These are phyloP conservation scores for Embiotoca jacksoni DNA, from an alignment of 2,113 vertebrate genomes.

Conservation along the genomic window DNA sequence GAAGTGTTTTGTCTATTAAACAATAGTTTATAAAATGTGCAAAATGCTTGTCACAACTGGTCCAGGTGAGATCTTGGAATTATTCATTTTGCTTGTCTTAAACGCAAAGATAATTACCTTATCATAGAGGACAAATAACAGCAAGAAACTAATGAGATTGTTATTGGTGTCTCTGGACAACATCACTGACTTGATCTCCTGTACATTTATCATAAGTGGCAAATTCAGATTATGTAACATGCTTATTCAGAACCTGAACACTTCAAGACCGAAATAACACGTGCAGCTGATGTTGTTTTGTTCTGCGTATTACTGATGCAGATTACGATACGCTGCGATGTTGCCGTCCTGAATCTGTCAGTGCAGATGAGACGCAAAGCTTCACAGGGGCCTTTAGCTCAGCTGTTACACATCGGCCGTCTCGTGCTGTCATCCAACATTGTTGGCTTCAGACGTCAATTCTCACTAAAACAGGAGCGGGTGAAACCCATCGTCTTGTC, in stretches of 20 bases:
- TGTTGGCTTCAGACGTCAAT: conserved; percentile 36
- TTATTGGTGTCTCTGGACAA: too few relatives aligned
- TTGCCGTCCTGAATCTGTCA: conserved; percentile 70
- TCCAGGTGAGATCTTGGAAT: too few relatives aligned
- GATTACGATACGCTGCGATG: conserved; percentile 17
- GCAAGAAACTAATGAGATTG: too few relatives aligned
- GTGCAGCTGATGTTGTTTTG: conserved; percentile 40
- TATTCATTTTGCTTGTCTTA: too few relatives aligned
- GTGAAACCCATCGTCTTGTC: conserved; percentile 45
- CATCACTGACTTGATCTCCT: not conserved
- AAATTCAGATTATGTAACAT: not conserved
- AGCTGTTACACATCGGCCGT: conserved; percentile 57
- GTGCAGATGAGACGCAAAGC: conserved; percentile 45
- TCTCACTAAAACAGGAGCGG: conserved; percentile 14
- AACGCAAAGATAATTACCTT: too few relatives aligned
- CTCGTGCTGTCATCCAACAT: conserved; percentile 39
- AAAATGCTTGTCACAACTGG: too few relatives aligned
- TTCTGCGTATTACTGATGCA: conserved; percentile 22
- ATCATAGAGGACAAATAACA: too few relatives aligned
- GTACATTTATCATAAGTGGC: not conserved
- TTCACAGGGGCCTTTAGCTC: conserved; percentile 47
- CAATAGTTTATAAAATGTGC: too few relatives aligned
- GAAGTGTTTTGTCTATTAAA: too few relatives aligned
- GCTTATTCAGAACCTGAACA: not conserved
- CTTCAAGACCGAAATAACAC: not conserved